phyloP scores from a whole-genome alignment of 2,888 invertebrate genomes.

The Calameuta idolon region DNA sequence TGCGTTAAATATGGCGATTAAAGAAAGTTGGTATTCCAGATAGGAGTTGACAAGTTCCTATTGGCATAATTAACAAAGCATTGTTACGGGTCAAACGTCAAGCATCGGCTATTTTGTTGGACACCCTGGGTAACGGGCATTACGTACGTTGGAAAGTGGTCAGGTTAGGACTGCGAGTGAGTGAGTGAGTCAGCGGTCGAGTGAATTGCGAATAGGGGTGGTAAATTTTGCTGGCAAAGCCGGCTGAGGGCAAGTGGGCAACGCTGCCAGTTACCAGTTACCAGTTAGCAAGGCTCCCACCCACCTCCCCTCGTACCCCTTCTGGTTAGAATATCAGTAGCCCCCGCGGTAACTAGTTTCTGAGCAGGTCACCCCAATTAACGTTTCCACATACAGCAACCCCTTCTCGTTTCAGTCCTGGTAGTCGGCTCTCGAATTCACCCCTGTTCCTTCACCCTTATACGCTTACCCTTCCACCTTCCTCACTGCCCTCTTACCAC shows the following conservation, averaged over 20 bases:
- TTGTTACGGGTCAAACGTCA: not conserved
- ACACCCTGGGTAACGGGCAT: not conserved
- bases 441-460: slow-evolving; percentile 12
- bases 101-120: not conserved
- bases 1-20: not conserved
- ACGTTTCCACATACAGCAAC: slow-evolving; percentile 63
- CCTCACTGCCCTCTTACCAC: slow-evolving; percentile 32
- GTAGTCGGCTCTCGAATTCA: slow-evolving; percentile 21
- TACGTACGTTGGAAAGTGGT: not conserved
- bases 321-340: slow-evolving; percentile 25
- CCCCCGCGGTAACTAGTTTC: slow-evolving; percentile 64
- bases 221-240: slow-evolving; percentile 19
- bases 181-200: slow-evolving; percentile 11
- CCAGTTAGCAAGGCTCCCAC: not conserved
- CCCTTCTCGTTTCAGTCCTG: slow-evolving; percentile 9
- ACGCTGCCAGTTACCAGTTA: not conserved
- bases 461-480: slow-evolving; percentile 17
- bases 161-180: not conserved
- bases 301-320: slow-evolving; percentile 12
- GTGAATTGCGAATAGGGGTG: slow-evolving; percentile 24
- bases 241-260: slow-evolving; percentile 28
- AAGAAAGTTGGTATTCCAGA: not conserved
- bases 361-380: slow-evolving; percentile 67
- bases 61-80: not conserved
- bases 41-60: not conserved